A percentile compares a stretch with the other conserved stretches of the same genome.
phyloP scores from a whole-genome alignment of 2,113 vertebrate species.

The Rhea pennata region DNA sequence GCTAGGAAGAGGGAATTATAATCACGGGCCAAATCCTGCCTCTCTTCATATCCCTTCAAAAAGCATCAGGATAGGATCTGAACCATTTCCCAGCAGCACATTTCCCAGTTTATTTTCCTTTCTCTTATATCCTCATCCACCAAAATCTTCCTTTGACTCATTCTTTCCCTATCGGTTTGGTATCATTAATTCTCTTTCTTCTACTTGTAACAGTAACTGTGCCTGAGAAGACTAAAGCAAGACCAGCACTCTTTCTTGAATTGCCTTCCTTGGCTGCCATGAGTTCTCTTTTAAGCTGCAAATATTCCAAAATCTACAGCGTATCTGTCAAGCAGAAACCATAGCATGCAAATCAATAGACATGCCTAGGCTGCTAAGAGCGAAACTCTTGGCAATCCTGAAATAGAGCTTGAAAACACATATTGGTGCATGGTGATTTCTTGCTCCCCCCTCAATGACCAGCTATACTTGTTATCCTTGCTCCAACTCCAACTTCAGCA shows the following conservation, averaged over 20 bases:
- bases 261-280: constrained; percentile 14
- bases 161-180: constrained; percentile 8
- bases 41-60: background rate
- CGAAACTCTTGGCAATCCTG: background rate
- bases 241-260: background rate
- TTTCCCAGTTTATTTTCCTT: background rate
- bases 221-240: background rate
- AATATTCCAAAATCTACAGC: constrained; percentile 25
- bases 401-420: constrained; percentile 24
- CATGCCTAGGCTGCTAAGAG: constrained; percentile 37
- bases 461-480: background rate
- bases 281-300: constrained; percentile 26
- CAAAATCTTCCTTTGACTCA: background rate
- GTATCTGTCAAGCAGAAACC: constrained; percentile 22
- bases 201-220: background rate
- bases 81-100: background rate
- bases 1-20: background rate
- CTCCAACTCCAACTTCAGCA: background rate
- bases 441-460: background rate
- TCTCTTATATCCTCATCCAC: background rate
- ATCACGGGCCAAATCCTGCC: constrained; percentile 34
- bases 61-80: background rate
- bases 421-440: background rate
- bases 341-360: constrained; percentile 63
- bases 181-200: constrained; percentile 48